phyloP scores from a whole-genome alignment of 2,113 vertebrate species.

The Triplophysa siluroides region DNA sequence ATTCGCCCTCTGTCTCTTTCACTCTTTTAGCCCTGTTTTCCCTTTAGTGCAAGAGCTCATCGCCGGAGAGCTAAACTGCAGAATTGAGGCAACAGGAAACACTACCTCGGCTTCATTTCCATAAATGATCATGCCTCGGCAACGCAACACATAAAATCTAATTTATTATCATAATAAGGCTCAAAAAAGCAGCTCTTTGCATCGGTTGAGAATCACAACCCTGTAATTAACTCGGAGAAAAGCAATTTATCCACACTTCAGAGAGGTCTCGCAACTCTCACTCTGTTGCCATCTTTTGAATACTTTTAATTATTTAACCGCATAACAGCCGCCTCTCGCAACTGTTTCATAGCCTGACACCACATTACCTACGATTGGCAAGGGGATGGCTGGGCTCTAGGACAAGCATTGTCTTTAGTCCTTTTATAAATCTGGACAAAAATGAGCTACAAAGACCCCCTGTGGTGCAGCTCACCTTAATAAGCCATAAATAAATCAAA shows the following conservation, averaged over 20 bases:
- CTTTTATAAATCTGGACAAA: neutral
- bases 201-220: conserved; percentile 82
- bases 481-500: neutral
- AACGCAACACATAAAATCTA: conserved; percentile 72
- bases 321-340: conserved; percentile 49
- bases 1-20: conserved; percentile 17
- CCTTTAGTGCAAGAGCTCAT: neutral
- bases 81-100: conserved; percentile 42
- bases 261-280: conserved; percentile 49
- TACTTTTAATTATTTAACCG: conserved; percentile 68
- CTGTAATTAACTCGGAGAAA: conserved; percentile 71
- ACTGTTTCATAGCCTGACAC: conserved; percentile 25
- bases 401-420: neutral
- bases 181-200: conserved; percentile 64
- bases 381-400: neutral
- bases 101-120: conserved; percentile 69
- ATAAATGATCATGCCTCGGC: conserved; percentile 83
- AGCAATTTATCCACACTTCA: conserved; percentile 74
- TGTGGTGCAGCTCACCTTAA: neutral
- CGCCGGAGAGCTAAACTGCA: conserved; percentile 25
- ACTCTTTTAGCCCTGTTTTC: neutral
- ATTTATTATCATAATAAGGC: conserved; percentile 76
- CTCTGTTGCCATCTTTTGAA: conserved; percentile 64
- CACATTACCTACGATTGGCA: conserved; percentile 10
- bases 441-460: conserved; percentile 11